Evolutionary conservation across 2,888 invertebrate genomes (phyloP).

Genomic region (Lasioglossum morio): DNA sequence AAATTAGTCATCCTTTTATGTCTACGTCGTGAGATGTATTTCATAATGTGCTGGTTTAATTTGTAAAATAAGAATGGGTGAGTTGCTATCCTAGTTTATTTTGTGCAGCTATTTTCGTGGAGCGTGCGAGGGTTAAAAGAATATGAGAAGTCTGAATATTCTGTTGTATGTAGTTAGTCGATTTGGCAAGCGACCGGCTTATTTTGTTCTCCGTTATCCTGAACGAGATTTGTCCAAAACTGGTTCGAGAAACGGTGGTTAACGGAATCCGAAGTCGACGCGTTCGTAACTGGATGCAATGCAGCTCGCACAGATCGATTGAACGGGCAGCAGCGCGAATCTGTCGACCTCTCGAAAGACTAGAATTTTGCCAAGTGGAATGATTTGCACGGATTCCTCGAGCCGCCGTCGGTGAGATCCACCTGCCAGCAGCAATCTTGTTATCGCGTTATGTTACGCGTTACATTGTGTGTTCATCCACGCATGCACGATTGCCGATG

Average conservation of each 20-base stretch:
- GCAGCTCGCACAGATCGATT: neutral
- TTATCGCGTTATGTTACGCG: constrained; percentile 48
- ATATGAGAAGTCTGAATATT: too few species aligned
- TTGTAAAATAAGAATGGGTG: too few species aligned
- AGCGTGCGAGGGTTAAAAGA: too few species aligned
- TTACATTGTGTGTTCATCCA: constrained; percentile 41
- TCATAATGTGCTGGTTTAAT: too few species aligned
- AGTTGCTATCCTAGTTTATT: too few species aligned
- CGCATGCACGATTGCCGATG: constrained; percentile 51
- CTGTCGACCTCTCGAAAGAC: constrained; percentile 14
- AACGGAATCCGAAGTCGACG: neutral
- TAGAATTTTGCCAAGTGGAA: constrained; percentile 19
- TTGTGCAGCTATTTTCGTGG: too few species aligned
- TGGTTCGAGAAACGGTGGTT: neutral
- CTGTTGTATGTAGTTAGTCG: too few species aligned
- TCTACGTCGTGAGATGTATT: too few species aligned
- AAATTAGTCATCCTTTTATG: too few species aligned
- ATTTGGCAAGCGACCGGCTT: too few species aligned
- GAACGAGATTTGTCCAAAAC: neutral
- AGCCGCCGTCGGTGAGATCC: constrained; percentile 4
- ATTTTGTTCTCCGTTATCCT: too few species aligned
- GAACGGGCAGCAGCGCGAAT: constrained; percentile 4
- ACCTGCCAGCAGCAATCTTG: constrained; percentile 47
- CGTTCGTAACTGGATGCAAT: neutral
- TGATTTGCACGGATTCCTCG: constrained; percentile 26